A percentile compares a stretch with the other conserved stretches of the same genome.
phyloP scores from a whole-genome alignment of 2,797 vertebrate species.

The Ficedula albicollis region DNA sequence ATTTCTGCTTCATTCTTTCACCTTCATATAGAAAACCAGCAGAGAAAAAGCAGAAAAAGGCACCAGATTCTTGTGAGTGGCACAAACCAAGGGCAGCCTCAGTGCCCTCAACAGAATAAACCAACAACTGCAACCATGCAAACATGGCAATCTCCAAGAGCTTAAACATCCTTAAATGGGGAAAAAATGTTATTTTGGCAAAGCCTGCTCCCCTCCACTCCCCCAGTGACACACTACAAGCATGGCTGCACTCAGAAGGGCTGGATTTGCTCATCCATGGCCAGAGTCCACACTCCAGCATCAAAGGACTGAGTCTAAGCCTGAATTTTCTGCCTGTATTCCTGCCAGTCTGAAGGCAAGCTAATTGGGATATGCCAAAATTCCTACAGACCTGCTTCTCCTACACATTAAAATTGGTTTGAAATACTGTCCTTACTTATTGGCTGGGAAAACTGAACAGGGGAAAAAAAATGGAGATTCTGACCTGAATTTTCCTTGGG shows the following conservation, averaged over 20 bases:
- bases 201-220: background rate
- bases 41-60: background rate
- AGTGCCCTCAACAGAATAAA: background rate
- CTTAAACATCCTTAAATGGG: background rate
- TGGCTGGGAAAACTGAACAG: background rate
- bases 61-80: background rate
- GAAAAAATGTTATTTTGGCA: background rate
- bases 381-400: background rate
- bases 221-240: background rate
- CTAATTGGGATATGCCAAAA: background rate
- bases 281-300: background rate
- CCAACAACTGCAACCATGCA: background rate
- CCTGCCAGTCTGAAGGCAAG: background rate
- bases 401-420: background rate
- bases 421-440: background rate
- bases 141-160: background rate
- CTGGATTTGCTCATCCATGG: background rate
- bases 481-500: background rate
- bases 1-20: background rate
- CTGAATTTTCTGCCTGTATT: background rate
- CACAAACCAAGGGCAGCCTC: background rate
- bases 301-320: background rate
- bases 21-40: accelerated
- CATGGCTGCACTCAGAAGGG: background rate
- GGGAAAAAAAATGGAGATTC: background rate